Base-by-base conservation (phyloP, 2,888 invertebrate genomes). In the Leptogaster cylindrica region DNA sequence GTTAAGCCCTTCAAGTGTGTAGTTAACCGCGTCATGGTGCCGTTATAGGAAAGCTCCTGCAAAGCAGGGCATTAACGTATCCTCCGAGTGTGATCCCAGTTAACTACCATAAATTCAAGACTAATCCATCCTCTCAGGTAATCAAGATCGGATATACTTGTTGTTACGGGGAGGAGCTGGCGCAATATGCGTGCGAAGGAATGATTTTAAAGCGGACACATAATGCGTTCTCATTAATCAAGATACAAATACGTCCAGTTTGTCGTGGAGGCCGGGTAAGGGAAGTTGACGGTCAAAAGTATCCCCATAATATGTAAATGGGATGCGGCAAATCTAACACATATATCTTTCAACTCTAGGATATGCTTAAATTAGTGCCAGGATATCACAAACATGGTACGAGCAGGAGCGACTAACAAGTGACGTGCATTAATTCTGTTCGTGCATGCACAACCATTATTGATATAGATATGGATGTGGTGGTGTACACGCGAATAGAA, bases 321-420 rank as follows among this genome's bases (percentile, higher is more conserved):
- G 66, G 66, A 68, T 68, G 68, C 68, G 68, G 66, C 68, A 66
- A 68, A 68, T 68, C 66, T 68, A 63, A 68, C 68, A 68, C 51
- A 68, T 66, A 68, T 66, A 68, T 68, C 68, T 68, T 66, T 65
- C 52, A 50, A 63, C 51, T 68, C 61, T 51, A 51, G 66, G 63
- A 68, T 68, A 66, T 68, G 66, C 68, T 68, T 68, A 68, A 68
- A 68, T 68, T 68, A 68, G 68, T 68, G 66, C 66, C 66, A 68
- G 66, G 63, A 68, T 68, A 68, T 68, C 63, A 66, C 61, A 65
- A 52, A 51, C 63, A 66, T 44, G 52, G 61, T 63, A 66, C 51
- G 66, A 41, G 16, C 3, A 2, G 41, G 61, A 16, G 12, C 18
- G 58, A 66, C 68, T 66, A 63, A 63, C 66, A 66, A 68, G 66